Conservation (phyloP, 2,797 vertebrate genomes). For the Pachyuromys duprasi region DNA sequence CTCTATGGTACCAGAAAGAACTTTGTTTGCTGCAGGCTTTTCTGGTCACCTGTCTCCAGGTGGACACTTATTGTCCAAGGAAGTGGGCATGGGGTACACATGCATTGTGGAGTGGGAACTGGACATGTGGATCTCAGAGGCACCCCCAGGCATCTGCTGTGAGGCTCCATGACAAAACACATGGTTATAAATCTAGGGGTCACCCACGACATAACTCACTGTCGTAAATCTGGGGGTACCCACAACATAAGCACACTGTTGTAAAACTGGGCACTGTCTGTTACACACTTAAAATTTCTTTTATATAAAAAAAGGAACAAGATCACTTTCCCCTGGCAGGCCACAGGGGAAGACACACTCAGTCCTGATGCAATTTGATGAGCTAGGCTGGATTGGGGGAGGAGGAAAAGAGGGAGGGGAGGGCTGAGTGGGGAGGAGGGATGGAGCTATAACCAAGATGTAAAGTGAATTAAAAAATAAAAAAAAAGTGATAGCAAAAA, state of each 20-base stretch:
- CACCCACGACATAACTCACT: neutral
- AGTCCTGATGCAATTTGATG: too few relatives aligned
- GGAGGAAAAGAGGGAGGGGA: too few relatives aligned
- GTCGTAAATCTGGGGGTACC: neutral
- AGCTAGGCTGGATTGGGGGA: too few relatives aligned
- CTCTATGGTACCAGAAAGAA: neutral
- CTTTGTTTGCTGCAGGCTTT: neutral
- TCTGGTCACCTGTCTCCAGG: neutral
- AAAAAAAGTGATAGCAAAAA: constrained; percentile 53
- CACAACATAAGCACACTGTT: neutral
- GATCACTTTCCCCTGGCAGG: too few relatives aligned
- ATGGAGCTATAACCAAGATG: too few relatives aligned
- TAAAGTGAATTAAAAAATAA: constrained; percentile 21
- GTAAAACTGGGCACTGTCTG: neutral
- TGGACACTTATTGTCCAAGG: accelerated
- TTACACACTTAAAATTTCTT: neutral
- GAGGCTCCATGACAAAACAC: neutral
- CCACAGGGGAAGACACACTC: too few relatives aligned
- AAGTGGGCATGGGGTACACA: neutral
- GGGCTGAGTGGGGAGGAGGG: too few relatives aligned
- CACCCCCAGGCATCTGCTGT: accelerated
- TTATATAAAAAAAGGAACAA: neutral
- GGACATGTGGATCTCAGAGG: neutral
- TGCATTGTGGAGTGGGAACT: accelerated
- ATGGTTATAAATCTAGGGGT: neutral